phyloP scores from a whole-genome alignment of 1,140 invertebrate genomes.

The Drosophila teissieri region DNA sequence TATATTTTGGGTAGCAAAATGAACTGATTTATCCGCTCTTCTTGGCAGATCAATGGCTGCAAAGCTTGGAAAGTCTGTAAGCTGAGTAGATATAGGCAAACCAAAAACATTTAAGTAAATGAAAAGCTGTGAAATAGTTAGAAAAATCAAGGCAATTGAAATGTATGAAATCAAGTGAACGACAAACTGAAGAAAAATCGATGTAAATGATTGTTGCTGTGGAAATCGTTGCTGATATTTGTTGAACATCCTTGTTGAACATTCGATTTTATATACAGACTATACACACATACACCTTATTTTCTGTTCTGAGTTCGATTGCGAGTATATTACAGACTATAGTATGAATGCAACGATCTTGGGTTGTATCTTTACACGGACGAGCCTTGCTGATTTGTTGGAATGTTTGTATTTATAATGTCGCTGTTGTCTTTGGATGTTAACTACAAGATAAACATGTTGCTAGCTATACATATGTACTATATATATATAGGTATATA shows the following conservation, averaged over 20 bases:
- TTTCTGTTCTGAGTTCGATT: not conserved
- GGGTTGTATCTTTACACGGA: slow-evolving; percentile 47
- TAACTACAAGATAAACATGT: slow-evolving; percentile 77
- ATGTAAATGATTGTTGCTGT: slow-evolving; percentile 58
- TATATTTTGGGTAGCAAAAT: not conserved
- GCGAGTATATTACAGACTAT: slow-evolving; percentile 21
- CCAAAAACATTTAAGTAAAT: not conserved
- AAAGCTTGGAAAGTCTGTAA: slow-evolving; percentile 28
- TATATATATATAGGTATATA: slow-evolving; percentile 62
- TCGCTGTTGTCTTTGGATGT: slow-evolving; percentile 45
- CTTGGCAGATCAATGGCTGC: not conserved
- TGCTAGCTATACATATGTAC: slow-evolving; percentile 83
- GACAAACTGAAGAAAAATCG: slow-evolving; percentile 22
- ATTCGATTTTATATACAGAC: slow-evolving; percentile 34
- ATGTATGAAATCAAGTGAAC: slow-evolving; percentile 11
- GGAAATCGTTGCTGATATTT: slow-evolving; percentile 48
- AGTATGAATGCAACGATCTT: slow-evolving; percentile 27
- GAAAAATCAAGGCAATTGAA: slow-evolving; percentile 7
- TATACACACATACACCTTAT: slow-evolving; percentile 40
- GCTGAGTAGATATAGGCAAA: slow-evolving; percentile 11
- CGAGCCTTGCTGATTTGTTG: slow-evolving; percentile 24
- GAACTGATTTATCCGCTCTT: not conserved
- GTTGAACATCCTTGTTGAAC: slow-evolving; percentile 10
- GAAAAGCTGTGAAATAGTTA: not conserved
- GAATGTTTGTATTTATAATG: slow-evolving; percentile 52